Conservation (phyloP, 2,888 invertebrate genomes). For the Rhagium mordax region DNA sequence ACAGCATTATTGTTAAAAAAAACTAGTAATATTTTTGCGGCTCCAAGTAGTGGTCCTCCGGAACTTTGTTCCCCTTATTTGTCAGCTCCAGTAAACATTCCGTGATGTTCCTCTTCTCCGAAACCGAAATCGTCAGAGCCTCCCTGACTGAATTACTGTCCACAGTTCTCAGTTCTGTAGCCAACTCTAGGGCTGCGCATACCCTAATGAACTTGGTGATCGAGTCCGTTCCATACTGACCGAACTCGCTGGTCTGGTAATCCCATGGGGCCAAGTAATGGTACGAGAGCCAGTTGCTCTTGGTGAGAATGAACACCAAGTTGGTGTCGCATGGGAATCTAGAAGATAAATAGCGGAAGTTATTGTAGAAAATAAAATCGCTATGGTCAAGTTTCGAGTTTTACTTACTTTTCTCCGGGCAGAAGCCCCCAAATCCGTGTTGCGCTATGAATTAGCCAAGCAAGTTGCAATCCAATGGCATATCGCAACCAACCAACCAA, state of each 20-base stretch:
- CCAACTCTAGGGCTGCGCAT: slow-evolving; percentile 79
- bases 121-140: slow-evolving; percentile 76
- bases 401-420: slow-evolving; percentile 79
- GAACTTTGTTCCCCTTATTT: slow-evolving; percentile 65
- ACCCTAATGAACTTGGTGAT: slow-evolving; percentile 80
- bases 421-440: slow-evolving; percentile 82
- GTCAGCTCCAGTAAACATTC: slow-evolving; percentile 73
- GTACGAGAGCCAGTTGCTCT: slow-evolving; percentile 86
- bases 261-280: slow-evolving; percentile 86
- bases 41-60: slow-evolving; percentile 64
- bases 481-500: slow-evolving; percentile 81
- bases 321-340: slow-evolving; percentile 83
- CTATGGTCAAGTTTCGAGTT: too few relatives aligned
- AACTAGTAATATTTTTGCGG: slow-evolving; percentile 50
- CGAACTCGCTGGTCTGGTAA: slow-evolving; percentile 87
- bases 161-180: slow-evolving; percentile 77
- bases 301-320: slow-evolving; percentile 81
- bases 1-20: background rate
- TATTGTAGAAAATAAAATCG: too few relatives aligned
- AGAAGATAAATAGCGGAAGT: slow-evolving; percentile 52
- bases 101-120: slow-evolving; percentile 73
- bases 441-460: slow-evolving; percentile 84
- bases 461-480: slow-evolving; percentile 76
- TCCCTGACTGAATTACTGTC: slow-evolving; percentile 76
- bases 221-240: slow-evolving; percentile 80